Evolutionary conservation across 2,113 vertebrate genomes (phyloP).

Genomic region (Hippotragus niger): DNA sequence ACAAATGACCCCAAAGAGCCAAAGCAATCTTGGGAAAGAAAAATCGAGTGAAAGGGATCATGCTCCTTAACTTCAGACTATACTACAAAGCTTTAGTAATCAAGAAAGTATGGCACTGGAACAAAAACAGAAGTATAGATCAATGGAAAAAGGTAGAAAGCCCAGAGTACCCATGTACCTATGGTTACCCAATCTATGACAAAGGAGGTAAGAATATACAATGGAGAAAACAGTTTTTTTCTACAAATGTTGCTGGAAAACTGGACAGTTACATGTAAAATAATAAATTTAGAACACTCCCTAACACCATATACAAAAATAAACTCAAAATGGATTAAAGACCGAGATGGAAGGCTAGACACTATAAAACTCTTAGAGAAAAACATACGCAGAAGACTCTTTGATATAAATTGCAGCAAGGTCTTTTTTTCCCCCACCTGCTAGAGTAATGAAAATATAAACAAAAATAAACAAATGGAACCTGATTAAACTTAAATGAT

Average conservation of each 20-base stretch:
- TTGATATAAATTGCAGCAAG: background rate
- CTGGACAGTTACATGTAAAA: background rate
- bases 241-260: background rate
- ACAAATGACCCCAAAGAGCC: background rate
- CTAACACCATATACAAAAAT: background rate
- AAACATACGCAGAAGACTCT: background rate
- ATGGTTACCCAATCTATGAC: background rate
- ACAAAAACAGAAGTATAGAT: background rate
- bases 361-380: background rate
- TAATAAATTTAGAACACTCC: background rate
- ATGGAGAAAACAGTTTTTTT: background rate
- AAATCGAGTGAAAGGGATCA: background rate
- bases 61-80: background rate
- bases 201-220: background rate
- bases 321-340: background rate
- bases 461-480: background rate
- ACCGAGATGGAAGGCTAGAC: background rate
- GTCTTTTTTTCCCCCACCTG: background rate
- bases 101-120: background rate
- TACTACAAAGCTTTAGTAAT: background rate
- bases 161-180: background rate
- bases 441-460: background rate
- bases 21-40: background rate
- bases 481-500: background rate
- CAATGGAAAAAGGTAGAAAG: background rate